Evolutionary conservation across 2,113 vertebrate genomes (phyloP), one percentile per base, ranked within the genome.

Genomic region (Leptobrachium ailaonicum): DNA sequence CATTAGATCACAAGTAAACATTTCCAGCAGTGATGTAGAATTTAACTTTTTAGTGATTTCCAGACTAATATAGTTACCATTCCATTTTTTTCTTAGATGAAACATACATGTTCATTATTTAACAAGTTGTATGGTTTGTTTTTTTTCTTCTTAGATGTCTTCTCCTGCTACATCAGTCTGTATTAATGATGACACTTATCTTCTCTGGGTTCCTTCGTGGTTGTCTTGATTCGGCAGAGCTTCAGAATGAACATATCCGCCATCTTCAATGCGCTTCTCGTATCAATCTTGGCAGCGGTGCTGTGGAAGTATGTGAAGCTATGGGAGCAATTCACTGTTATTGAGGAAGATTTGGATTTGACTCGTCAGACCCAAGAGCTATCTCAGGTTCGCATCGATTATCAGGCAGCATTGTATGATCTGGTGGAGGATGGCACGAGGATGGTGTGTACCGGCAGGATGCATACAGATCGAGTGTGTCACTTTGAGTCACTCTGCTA

Each of bases 401-500:
- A 99, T 85, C 93, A 97, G 0, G 90, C 90, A 0, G 98, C 97
- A 40, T 91, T 99, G 77, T 94, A 93, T 85, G 87, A 90, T 0
- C 94, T 99, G 60, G 87, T 90, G 84, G 95, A 98, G 84, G 93
- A 96, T 0, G 98, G 98, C 66, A 98, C 98, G 3, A 92, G 90
- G 80, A 99, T 99, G 97, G 96, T 98, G 82, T 99, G 98, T 92
- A 95, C 95, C 0, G 96, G 98, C 63, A 96, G 95, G 87, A 98
- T 98, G 87, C 98, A 99, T 90, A 99, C 96, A 0, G 98, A 99
- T 85, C 96, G 98, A 44, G 83, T 99, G 86, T 99, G 98, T 88
- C 95, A 96, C 88, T 98, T 99, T 0, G 89, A 97, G 88, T 96
- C 96, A 83, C 96, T 99, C 80, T 99, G 98, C 90, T 99, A 98